Conservation (phyloP, 2,797 vertebrate species). For the Hydrocynus forskahlii region DNA sequence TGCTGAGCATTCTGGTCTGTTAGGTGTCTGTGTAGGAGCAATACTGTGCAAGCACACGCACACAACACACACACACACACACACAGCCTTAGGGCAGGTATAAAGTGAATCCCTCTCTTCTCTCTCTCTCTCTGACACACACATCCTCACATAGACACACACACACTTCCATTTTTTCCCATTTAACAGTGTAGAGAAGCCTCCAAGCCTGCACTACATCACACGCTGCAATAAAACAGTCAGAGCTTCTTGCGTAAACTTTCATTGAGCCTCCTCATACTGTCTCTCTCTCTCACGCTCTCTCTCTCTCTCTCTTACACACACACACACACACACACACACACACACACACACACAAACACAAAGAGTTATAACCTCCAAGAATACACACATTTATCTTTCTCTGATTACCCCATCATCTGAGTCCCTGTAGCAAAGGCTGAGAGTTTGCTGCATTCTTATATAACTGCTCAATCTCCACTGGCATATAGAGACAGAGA, state of each 20-base stretch:
- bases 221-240: constrained; percentile 79
- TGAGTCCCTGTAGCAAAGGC: constrained; percentile 47
- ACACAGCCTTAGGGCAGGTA: constrained; percentile 36
- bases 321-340: not conserved
- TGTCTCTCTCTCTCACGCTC: not conserved
- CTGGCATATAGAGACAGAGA: not conserved
- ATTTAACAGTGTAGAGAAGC: constrained; percentile 73
- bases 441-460: constrained; percentile 51
- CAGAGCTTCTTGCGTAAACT: constrained; percentile 41
- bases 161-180: constrained; percentile 52
- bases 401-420: constrained; percentile 57
- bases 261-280: constrained; percentile 22
- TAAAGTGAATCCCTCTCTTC: constrained; percentile 32
- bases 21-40: constrained; percentile 25
- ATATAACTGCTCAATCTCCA: constrained; percentile 41
- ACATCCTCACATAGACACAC: constrained; percentile 40
- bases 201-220: constrained; percentile 77
- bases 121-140: constrained; percentile 33
- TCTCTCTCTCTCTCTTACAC: constrained; percentile 6
- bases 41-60: constrained; percentile 13
- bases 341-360: constrained; percentile 7
- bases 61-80: constrained; percentile 34
- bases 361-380: constrained; percentile 12
- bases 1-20: constrained; percentile 13
- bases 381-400: constrained; percentile 16